Conservation (phyloP, 2,113 vertebrate species). For the Riparia riparia region DNA sequence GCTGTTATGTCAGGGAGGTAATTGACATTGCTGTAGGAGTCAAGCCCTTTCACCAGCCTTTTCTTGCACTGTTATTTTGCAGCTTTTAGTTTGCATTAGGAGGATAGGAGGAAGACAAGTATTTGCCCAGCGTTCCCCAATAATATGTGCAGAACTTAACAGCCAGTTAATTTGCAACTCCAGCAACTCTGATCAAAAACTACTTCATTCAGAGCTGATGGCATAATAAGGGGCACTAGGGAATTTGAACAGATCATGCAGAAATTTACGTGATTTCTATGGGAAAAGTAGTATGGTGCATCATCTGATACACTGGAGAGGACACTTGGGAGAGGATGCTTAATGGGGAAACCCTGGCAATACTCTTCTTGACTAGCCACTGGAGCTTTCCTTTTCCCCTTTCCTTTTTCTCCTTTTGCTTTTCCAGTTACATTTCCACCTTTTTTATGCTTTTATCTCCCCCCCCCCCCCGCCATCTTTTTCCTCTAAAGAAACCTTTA, state of each 20-base stretch:
- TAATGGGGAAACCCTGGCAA: background rate
- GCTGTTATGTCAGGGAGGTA: background rate
- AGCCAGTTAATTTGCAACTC: background rate
- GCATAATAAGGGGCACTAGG: background rate
- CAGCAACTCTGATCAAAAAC: background rate
- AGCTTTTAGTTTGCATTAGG: background rate
- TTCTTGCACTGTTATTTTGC: background rate
- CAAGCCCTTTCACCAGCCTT: background rate
- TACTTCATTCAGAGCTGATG: background rate
- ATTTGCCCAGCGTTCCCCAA: accelerated
- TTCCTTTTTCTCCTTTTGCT: background rate
- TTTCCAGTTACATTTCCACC: background rate
- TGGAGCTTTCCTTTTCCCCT: background rate
- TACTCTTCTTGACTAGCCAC: background rate
- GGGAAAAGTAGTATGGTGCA: background rate
- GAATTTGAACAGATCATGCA: background rate
- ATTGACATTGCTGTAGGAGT: background rate
- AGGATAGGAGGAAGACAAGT: background rate
- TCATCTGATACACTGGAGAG: background rate
- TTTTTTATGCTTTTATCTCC: background rate
- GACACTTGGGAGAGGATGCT: background rate
- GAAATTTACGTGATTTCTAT: background rate
- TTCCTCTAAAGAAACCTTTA: background rate
- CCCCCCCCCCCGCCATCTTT: accelerated
- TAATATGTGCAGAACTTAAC: background rate